Percentiles rank a stretch among this genome's conserved stretches.
Evolutionary conservation across 1,140 invertebrate species (phyloP).

Genomic region (Tyrophagus putrescentiae): DNA sequence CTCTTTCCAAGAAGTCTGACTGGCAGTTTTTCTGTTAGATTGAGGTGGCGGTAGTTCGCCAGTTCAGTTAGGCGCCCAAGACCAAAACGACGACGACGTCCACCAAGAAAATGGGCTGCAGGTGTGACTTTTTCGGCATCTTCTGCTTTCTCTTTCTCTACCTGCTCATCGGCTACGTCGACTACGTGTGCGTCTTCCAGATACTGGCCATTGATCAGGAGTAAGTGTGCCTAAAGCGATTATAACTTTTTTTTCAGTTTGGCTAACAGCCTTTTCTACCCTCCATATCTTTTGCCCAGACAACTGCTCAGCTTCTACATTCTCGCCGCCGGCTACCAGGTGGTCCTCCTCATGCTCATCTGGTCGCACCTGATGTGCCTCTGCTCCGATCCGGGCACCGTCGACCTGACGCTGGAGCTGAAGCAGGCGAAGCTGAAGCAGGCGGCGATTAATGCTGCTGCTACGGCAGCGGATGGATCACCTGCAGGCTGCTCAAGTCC

Average conservation of each 20-base stretch:
- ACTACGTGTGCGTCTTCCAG: conserved; percentile 12
- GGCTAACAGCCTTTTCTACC: neutral
- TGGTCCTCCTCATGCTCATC: conserved; percentile 13
- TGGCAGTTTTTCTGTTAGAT: too few species aligned
- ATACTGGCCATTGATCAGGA: neutral
- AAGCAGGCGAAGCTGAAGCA: neutral
- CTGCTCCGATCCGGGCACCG: conserved; percentile 17
- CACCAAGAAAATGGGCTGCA: neutral
- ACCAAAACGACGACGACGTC: neutral
- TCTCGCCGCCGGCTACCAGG: conserved; percentile 8
- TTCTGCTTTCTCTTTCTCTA: conserved; percentile 19
- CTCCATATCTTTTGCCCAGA: neutral
- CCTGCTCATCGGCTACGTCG: conserved; percentile 13
- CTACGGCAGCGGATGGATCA: neutral
- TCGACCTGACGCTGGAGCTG: conserved; percentile 1
- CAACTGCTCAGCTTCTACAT: neutral
- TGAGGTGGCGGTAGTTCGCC: too few species aligned
- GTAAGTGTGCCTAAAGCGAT: neutral
- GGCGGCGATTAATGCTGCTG: neutral
- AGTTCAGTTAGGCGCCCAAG: too few species aligned
- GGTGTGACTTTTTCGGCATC: conserved; percentile 22
- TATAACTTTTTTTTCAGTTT: neutral
- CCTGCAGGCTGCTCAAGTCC: neutral
- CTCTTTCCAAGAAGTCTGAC: too few species aligned
- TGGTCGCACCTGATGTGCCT: conserved; percentile 21